Base-by-base conservation (phyloP, 2,888 invertebrate genomes). In the Cantharis flavilabris region DNA sequence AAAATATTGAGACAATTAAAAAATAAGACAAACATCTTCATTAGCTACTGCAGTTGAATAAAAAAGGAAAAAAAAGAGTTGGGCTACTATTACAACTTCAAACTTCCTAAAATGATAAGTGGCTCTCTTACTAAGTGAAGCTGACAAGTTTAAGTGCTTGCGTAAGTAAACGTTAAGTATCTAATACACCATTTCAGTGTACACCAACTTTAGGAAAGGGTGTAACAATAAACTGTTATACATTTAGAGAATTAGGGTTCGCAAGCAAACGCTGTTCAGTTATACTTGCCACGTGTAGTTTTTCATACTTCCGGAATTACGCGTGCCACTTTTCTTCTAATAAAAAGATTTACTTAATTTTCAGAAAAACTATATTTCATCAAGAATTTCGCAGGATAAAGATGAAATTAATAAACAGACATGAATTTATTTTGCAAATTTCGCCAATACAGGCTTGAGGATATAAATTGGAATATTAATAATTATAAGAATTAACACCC, bases 251-350 rank as follows among this genome's bases (percentile, higher is more conserved):
- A 49, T 70, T 18, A 71, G 65, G 69, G 73, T 23, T 62, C 28
- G 73, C 69, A 72, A 74, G 74, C 74, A 72, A 77, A 72, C 74
- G 30, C 70, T 73, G 72, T 78, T 73, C 73, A 69, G 78, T 78
- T 76, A 78, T 73, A 73, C 26, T 75, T 70, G 75, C 69, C 78
- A 78, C 78, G 78, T 71, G 78, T 62, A 63, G 69, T 75, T 73
- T 71, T 71, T 63, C 76, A 78, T 69, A 73, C 75, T 76, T 80
- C 80, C 80, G 78, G 72, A 30, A 33, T 28, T 67, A 64, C 79
- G 75, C 79, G 79, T 75, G 79, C 28, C 26, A 14, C 18, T 63
- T 49, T 76, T 71, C 18, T 70, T 33, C 26, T 14, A 62, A 16
- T 16, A 16, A 75, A 71, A 71, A 49, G 49, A 69, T 73, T 67